Evolutionary conservation across 2,797 vertebrate species (phyloP).

Genomic region (Delichon dasypus): DNA sequence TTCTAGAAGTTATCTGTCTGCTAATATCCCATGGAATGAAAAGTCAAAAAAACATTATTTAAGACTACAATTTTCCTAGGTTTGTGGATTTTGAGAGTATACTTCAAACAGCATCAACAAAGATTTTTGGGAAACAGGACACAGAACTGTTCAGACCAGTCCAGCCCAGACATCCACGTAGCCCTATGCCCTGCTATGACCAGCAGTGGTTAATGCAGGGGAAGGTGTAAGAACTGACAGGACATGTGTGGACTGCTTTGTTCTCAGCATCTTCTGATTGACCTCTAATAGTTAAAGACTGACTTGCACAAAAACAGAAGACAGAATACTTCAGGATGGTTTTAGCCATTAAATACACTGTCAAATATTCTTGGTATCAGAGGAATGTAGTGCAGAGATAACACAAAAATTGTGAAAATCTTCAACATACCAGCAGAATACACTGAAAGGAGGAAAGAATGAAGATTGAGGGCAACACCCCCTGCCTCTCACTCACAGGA

Average conservation of each 20-base stretch:
- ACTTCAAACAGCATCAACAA: neutral
- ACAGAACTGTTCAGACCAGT: neutral
- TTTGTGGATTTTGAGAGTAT: neutral
- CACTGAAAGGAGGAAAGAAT: neutral
- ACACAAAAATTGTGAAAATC: conserved; percentile 27
- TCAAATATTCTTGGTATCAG: conserved; percentile 21
- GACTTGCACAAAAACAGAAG: neutral
- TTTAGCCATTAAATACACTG: neutral
- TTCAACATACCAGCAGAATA: neutral
- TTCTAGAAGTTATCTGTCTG: neutral
- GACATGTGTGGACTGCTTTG: neutral
- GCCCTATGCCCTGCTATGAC: neutral
- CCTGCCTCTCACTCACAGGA: neutral
- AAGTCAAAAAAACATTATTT: neutral
- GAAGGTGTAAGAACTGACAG: neutral
- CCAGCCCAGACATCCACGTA: neutral
- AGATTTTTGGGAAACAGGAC: neutral
- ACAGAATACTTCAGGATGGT: neutral
- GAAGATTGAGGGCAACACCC: neutral
- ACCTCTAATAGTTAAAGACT: neutral
- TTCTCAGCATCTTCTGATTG: neutral
- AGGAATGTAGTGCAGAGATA: neutral
- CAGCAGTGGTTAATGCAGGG: neutral
- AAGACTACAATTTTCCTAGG: neutral
- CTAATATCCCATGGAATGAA: neutral